These are phyloP conservation scores for Heptranchias perlo DNA, from an alignment of 2,113 vertebrate genomes.

Conservation along the genomic window DNA sequence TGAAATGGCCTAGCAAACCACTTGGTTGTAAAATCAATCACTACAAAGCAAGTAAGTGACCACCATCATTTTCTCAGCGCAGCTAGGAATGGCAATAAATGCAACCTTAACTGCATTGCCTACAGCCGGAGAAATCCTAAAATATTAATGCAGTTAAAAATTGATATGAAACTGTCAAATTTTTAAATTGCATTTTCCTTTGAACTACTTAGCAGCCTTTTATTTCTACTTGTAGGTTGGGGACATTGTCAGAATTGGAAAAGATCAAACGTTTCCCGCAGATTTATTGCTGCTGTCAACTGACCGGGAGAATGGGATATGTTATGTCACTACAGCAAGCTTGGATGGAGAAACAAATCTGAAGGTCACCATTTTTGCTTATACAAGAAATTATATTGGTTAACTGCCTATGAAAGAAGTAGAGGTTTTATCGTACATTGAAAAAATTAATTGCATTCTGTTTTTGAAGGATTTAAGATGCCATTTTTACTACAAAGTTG, in stretches of 20 bases:
- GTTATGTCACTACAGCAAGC: conserved; percentile 90
- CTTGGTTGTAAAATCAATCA: not conserved
- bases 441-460: not conserved
- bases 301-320: conserved; percentile 82
- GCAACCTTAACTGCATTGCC: not conserved
- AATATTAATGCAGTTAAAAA: not conserved
- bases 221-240: conserved; percentile 68
- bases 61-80: not conserved
- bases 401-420: too few relatives aligned
- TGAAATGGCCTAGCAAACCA: not conserved
- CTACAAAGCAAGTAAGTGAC: not conserved
- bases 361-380: conserved; percentile 66
- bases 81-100: not conserved
- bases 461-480: conserved; percentile 1
- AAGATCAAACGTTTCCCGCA: conserved; percentile 94
- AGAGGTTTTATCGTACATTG: not conserved
- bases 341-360: conserved; percentile 96
- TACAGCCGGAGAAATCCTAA: not conserved
- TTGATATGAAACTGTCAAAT: not conserved
- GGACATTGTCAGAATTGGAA: conserved; percentile 94
- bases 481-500: not conserved
- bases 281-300: conserved; percentile 91
- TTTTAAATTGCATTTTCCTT: not conserved
- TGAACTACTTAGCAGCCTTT: conserved; percentile 7
- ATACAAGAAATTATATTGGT: not conserved